Evolutionary conservation across 1,140 invertebrate genomes (phyloP).

Genomic region (Zaprionus capensis): DNA sequence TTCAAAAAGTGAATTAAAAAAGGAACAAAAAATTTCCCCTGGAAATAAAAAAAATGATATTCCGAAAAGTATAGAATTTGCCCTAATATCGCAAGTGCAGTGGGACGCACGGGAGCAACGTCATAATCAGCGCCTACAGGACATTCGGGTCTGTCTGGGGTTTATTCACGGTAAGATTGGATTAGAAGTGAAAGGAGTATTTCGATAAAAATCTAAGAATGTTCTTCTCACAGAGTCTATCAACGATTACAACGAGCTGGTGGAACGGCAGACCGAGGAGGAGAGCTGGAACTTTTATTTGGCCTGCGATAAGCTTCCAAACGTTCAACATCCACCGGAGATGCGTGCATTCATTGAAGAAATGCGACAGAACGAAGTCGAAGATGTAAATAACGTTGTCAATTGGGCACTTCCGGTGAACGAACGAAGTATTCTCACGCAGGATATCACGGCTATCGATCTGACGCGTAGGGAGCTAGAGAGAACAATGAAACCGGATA

Average conservation of each 20-base stretch:
- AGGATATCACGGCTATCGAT: constrained; percentile 33
- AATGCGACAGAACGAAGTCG: constrained; percentile 35
- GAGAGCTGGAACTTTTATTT: constrained; percentile 57
- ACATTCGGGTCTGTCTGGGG: constrained; percentile 38
- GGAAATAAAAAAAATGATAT: too few species aligned
- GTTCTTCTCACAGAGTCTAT: constrained; percentile 32
- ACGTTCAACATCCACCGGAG: constrained; percentile 49
- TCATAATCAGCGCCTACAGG: constrained; percentile 54
- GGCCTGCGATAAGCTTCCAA: constrained; percentile 62
- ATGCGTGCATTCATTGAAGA: constrained; percentile 52
- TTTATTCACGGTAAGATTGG: constrained; percentile 45
- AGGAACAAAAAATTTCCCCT: too few species aligned
- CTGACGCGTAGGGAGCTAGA: constrained; percentile 40
- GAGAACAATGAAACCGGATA: constrained; percentile 32
- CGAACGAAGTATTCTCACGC: constrained; percentile 49
- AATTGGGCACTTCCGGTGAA: constrained; percentile 57
- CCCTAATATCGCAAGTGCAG: constrained; percentile 34
- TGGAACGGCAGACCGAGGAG: constrained; percentile 11
- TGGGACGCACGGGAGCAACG: constrained; percentile 36
- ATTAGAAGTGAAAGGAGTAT: too few species aligned
- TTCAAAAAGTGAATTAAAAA: too few species aligned
- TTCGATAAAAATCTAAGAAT: not conserved
- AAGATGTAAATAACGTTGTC: constrained; percentile 5
- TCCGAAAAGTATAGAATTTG: too few species aligned
- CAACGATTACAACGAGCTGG: constrained; percentile 30